Evolutionary conservation across 2,888 invertebrate species (phyloP).

Genomic region (Charanyca ferruginea): DNA sequence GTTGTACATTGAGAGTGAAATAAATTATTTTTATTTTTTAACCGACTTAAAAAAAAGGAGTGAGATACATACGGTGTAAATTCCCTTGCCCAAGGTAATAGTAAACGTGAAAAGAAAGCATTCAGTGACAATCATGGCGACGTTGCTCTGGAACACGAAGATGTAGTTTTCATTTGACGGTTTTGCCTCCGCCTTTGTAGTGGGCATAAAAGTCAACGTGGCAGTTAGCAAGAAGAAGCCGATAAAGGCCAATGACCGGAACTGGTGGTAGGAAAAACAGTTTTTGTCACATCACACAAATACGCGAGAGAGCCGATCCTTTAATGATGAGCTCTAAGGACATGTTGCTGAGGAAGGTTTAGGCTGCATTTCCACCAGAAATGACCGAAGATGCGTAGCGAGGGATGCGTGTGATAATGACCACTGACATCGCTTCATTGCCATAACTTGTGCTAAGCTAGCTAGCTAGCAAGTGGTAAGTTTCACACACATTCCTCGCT

Average conservation of each 20-base stretch:
- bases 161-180: conserved; percentile 14
- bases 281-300: conserved; percentile 88
- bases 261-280: conserved; percentile 60
- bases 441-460: too few species aligned
- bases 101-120: conserved; percentile 60
- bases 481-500: too few species aligned
- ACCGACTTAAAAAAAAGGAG: too few species aligned
- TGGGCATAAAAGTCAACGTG: conserved; percentile 61
- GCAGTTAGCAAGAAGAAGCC: conserved; percentile 65
- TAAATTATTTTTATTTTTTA: too few species aligned
- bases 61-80: conserved; percentile 67
- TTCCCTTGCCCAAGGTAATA: conserved; percentile 62
- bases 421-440: too few species aligned
- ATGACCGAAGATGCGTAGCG: too few species aligned
- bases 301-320: conserved; percentile 89
- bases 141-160: conserved; percentile 58
- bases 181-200: conserved; percentile 14
- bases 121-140: conserved; percentile 66
- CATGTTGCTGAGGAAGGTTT: conserved; percentile 92
- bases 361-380: conserved; percentile 98
- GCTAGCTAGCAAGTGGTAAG: too few species aligned
- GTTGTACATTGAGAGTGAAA: too few species aligned
- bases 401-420: too few species aligned
- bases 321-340: conserved; percentile 86
- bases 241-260: conserved; percentile 67